phyloP scores from a whole-genome alignment of 2,797 vertebrate genomes.

The Acomys russatus region DNA sequence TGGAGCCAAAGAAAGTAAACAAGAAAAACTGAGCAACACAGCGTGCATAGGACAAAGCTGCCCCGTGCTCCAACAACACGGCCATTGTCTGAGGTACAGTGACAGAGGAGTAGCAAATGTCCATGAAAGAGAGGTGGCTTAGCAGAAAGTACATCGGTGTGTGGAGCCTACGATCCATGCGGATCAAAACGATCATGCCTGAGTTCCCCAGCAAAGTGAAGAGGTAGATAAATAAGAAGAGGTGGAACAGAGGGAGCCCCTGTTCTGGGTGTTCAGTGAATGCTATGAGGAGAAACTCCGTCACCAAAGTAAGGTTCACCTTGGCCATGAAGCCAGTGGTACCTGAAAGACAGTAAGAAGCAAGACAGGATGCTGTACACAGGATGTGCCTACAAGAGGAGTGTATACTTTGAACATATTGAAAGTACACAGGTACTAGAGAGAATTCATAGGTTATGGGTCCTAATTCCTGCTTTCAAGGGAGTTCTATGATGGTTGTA shows the following conservation, averaged over 20 bases:
- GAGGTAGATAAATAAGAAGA: slow-evolving; percentile 72
- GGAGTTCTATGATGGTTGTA: neutral
- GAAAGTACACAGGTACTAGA: neutral
- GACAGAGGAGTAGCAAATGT: slow-evolving; percentile 78
- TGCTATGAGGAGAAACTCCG: slow-evolving; percentile 6
- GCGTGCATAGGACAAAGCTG: slow-evolving; percentile 22
- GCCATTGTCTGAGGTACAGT: slow-evolving; percentile 76
- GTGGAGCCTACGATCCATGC: slow-evolving; percentile 42
- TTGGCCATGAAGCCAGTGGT: slow-evolving; percentile 23
- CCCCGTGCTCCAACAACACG: slow-evolving; percentile 23
- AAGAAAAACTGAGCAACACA: slow-evolving; percentile 73
- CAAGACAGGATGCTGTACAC: neutral
- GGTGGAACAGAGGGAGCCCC: slow-evolving; percentile 57
- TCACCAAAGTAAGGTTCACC: slow-evolving; percentile 63
- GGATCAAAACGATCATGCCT: slow-evolving; percentile 66
- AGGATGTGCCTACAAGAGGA: neutral
- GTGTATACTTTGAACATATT: neutral
- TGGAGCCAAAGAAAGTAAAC: slow-evolving; percentile 71
- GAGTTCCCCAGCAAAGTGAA: slow-evolving; percentile 69
- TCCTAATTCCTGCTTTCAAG: neutral
- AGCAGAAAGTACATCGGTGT: slow-evolving; percentile 79
- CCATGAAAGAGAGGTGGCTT: slow-evolving; percentile 78
- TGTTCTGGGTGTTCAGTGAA: slow-evolving; percentile 25
- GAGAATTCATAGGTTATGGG: neutral
- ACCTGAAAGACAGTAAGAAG: neutral